Conservation (phyloP, 1,140 invertebrate genomes). For the Zaprionus ghesquierei region DNA sequence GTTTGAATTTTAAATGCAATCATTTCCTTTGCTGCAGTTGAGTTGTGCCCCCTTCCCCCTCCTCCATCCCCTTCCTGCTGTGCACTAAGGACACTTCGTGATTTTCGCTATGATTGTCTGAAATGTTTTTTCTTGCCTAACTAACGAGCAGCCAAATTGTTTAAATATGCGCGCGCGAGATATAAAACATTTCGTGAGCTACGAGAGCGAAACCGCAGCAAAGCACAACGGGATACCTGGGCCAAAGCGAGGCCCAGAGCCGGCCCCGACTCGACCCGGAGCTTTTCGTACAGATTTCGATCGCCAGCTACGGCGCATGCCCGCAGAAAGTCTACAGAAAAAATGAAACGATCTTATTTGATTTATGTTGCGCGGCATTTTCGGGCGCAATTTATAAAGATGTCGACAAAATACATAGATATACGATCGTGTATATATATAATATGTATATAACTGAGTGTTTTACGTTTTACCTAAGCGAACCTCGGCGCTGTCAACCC, state of each 20-base stretch:
- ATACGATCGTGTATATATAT: conserved; percentile 16
- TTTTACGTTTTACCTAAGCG: conserved; percentile 68
- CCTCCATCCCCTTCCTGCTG: not conserved
- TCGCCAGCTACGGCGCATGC: conserved; percentile 49
- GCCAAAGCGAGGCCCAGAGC: not conserved
- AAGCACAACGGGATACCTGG: conserved; percentile 34
- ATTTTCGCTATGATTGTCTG: conserved; percentile 79
- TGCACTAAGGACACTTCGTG: conserved; percentile 70
- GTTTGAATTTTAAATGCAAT: conserved; percentile 82
- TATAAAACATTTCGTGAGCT: conserved; percentile 67
- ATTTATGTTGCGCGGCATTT: conserved; percentile 62
- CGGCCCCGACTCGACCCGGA: not conserved
- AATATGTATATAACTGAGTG: conserved; percentile 28
- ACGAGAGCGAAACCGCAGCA: conserved; percentile 22
- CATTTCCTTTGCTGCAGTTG: conserved; percentile 79
- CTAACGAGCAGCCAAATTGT: conserved; percentile 68
- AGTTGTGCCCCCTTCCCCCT: conserved; percentile 10
- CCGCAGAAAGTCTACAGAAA: conserved; percentile 70
- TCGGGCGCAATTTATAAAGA: conserved; percentile 76
- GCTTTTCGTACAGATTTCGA: conserved; percentile 47
- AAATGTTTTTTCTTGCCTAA: conserved; percentile 52
- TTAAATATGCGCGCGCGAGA: conserved; percentile 62
- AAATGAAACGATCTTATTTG: conserved; percentile 53
- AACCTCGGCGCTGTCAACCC: conserved; percentile 66
- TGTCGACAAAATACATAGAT: conserved; percentile 50